phyloP scores from a whole-genome alignment of 1,140 invertebrate genomes.

The Zaprionus gabonicus region DNA sequence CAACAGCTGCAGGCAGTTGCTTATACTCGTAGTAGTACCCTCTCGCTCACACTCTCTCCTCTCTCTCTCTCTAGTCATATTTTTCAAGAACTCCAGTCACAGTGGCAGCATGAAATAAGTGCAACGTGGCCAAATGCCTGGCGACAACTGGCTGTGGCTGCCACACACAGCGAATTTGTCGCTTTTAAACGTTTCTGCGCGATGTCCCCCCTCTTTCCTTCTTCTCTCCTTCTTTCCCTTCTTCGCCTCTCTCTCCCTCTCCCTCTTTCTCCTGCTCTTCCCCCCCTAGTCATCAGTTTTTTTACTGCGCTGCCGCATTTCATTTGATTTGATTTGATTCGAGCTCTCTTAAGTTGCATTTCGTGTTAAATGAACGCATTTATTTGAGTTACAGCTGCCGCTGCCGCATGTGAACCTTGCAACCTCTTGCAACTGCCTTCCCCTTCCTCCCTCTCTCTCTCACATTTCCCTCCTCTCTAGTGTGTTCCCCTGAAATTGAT shows the following conservation, averaged over 20 bases:
- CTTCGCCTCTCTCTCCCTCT: not conserved
- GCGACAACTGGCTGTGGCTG: constrained; percentile 43
- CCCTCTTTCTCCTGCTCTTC: not conserved
- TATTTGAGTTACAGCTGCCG: constrained; percentile 45
- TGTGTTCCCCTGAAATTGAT: constrained; percentile 57
- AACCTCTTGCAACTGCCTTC: not conserved
- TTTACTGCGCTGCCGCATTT: constrained; percentile 44
- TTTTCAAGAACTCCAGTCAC: not conserved
- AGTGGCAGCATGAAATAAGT: constrained; percentile 63
- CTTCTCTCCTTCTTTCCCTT: not conserved
- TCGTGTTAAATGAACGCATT: constrained; percentile 82
- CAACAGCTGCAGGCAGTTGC: constrained; percentile 50
- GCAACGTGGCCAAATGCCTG: constrained; percentile 67
- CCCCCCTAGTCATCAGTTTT: not conserved
- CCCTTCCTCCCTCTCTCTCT: not conserved
- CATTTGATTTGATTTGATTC: constrained; percentile 69
- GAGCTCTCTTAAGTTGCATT: constrained; percentile 62
- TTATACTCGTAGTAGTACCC: constrained; percentile 38
- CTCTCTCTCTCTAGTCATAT: constrained; percentile 9
- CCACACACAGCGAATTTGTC: constrained; percentile 75
- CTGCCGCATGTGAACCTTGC: constrained; percentile 1
- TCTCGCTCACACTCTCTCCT: not conserved
- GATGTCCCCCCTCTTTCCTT: not conserved
- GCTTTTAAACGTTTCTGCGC: constrained; percentile 62
- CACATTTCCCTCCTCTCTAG: not conserved